These are phyloP conservation scores for Teleogryllus oceanicus DNA, from an alignment of 2,888 invertebrate genomes.

Conservation along the genomic window DNA sequence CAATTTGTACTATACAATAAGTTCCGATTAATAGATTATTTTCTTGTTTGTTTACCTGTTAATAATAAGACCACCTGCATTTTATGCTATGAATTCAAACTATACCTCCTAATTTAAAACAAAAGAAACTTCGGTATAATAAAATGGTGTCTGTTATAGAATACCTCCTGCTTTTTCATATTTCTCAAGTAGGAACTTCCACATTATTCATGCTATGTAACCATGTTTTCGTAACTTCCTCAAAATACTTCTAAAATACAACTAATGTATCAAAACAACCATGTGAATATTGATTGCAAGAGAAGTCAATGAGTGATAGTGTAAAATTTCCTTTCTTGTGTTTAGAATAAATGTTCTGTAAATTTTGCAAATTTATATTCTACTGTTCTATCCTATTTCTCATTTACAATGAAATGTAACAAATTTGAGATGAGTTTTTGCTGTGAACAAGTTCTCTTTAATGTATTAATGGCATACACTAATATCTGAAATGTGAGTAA, in stretches of 20 bases:
- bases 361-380: conserved; percentile 28
- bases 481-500: no score
- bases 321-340: conserved; percentile 31
- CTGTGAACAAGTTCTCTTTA: no score
- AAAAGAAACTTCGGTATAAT: not conserved
- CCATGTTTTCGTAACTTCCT: not conserved
- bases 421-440: no score
- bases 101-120: not conserved
- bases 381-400: no score
- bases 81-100: not conserved
- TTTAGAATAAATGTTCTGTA: conserved; percentile 36
- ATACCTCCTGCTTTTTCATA: conserved; percentile 32
- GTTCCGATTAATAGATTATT: not conserved
- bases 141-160: conserved; percentile 34
- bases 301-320: conserved; percentile 29
- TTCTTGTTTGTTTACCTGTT: not conserved
- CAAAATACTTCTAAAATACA: conserved; percentile 24
- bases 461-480: no score
- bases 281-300: conserved; percentile 30
- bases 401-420: no score
- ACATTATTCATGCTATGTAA: not conserved
- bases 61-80: not conserved
- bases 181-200: conserved; percentile 26
- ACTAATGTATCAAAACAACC: conserved; percentile 25
- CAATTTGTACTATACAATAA: not conserved